These are phyloP conservation scores for Scaptomyza graminum DNA, from an alignment of 1,140 invertebrate species.

Conservation along the genomic window DNA sequence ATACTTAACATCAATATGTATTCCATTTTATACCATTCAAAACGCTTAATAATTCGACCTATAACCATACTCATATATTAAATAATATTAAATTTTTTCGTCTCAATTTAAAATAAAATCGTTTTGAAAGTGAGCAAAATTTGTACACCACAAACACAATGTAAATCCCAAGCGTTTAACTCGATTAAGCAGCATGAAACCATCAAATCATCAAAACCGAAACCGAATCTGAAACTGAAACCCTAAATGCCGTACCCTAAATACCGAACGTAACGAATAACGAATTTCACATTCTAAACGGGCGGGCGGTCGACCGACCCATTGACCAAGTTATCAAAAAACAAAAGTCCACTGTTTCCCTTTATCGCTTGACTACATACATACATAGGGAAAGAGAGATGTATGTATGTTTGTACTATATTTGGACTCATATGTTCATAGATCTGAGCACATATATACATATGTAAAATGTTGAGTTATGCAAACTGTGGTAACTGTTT, in stretches of 20 bases:
- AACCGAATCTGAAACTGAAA: neutral
- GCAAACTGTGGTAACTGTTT: constrained; percentile 58
- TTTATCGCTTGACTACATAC: constrained; percentile 25
- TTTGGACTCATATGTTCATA: constrained; percentile 35
- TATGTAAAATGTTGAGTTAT: constrained; percentile 43
- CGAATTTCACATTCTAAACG: constrained; percentile 19
- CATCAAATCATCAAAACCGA: neutral
- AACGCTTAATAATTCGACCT: too few relatives aligned
- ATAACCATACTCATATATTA: too few relatives aligned
- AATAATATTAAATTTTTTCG: too few relatives aligned
- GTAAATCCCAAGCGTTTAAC: constrained; percentile 8
- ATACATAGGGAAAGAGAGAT: constrained; percentile 5
- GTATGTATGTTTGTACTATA: constrained; percentile 12
- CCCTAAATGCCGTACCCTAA: neutral
- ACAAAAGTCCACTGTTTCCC: constrained; percentile 40
- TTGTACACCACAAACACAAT: neutral
- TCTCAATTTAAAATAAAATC: neutral
- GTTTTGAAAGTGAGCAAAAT: neutral
- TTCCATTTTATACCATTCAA: too few relatives aligned
- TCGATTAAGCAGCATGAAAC: constrained; percentile 10
- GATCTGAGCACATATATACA: constrained; percentile 23
- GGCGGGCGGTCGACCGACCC: constrained; percentile 57
- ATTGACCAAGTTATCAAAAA: constrained; percentile 68
- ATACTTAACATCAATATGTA: too few relatives aligned
- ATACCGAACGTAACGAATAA: neutral